These are phyloP conservation scores for Serrognathus titanus DNA, from an alignment of 2,888 invertebrate genomes.

Conservation along the genomic window DNA sequence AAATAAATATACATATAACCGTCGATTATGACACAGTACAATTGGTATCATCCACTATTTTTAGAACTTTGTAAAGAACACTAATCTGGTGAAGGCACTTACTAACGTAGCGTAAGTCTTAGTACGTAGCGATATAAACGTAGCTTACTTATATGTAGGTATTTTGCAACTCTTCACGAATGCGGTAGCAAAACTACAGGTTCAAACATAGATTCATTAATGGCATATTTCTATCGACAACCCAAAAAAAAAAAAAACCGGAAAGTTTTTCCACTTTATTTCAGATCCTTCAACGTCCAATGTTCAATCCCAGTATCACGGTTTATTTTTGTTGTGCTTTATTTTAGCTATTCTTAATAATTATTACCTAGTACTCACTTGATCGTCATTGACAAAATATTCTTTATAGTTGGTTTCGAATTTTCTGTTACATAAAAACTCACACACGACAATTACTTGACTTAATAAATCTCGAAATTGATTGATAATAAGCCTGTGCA, in stretches of 20 bases:
- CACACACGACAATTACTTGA: too few species aligned
- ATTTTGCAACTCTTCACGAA: slow-evolving; percentile 43
- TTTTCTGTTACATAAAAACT: too few species aligned
- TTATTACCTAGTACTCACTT: too few species aligned
- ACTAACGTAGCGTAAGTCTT: slow-evolving; percentile 43
- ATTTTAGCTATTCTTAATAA: background rate
- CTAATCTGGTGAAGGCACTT: slow-evolving; percentile 50
- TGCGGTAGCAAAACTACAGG: slow-evolving; percentile 47
- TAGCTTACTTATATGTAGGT: slow-evolving; percentile 17
- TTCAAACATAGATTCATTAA: slow-evolving; percentile 42
- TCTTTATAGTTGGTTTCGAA: too few species aligned
- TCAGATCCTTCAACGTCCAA: background rate
- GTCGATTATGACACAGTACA: slow-evolving; percentile 21
- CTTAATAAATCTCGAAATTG: too few species aligned
- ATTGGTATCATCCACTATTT: slow-evolving; percentile 25
- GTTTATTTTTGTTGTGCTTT: slow-evolving; percentile 9
- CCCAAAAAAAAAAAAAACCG: background rate
- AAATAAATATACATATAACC: slow-evolving; percentile 10
- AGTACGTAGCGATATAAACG: slow-evolving; percentile 11
- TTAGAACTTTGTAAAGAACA: slow-evolving; percentile 45
- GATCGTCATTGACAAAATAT: background rate
- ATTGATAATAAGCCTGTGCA: too few species aligned
- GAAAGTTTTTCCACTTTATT: background rate
- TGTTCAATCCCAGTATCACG: too few species aligned
- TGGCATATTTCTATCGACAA: slow-evolving; percentile 41